Base-by-base conservation (phyloP, 2,113 vertebrate species). In the Gymnarchus niloticus region DNA sequence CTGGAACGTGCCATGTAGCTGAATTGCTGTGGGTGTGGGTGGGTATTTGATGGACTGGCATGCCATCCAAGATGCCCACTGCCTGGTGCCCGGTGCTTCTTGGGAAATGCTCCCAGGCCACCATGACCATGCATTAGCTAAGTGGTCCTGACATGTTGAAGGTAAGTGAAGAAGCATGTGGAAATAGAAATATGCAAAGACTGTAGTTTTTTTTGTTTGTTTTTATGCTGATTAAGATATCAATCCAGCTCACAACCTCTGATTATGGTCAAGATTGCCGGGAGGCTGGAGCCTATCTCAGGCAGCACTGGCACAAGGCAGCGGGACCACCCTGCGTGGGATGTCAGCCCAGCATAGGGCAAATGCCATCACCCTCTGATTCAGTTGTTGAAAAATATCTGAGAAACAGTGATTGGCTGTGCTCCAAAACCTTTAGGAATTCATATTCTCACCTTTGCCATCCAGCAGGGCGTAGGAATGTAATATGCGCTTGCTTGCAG, bases 401-500 rank as follows among this genome's bases (percentile, higher is more conserved):
- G 28, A 37, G 65, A 73, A 41, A 73, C 65, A 2, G 65, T 6
- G 41, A 73, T 73, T 73, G 65, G 65, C 14, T 17, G 65, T 37
- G 65, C 41, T 69, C 65, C 65, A 73, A n/a, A 10, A 73, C 65
- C 33, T 65, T n/a, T 33, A 33, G 25, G 59, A 3, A 65, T 65
- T 65, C n/a, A 4, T 33, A n/a, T 33, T 1, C 33, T 1, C 33
- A 41, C 12, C 33, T 73, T 17, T 73, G 33, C 33, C 65, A 48
- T 48, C 1, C 21, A 10, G 41, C 23, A 76, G 59, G 14, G 59
- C n/a, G 33, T 33, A 17, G 56, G 52, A 81, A 59, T 49, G 6
- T 14, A 37, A n/a, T 61, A n/a, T 57, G 49, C 17, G 37, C 54
- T 81, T 73, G 41, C 44, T 73, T 86, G 86, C 91, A 99, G 98